phyloP scores from a whole-genome alignment of 2,888 invertebrate species.

The Caenorhabditis plicata region DNA sequence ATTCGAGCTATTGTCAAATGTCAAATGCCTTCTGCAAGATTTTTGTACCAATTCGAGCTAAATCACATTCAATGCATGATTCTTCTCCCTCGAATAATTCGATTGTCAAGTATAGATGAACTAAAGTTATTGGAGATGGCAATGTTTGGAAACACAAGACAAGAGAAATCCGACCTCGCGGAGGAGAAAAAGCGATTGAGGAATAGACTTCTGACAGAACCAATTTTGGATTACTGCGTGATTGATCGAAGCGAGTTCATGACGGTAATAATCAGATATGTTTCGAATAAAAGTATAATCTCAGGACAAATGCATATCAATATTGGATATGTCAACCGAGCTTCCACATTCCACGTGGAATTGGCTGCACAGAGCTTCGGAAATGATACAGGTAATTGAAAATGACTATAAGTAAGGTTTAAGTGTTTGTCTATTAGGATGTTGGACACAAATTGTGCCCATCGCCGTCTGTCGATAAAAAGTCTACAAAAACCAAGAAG shows the following conservation, averaged over 20 bases:
- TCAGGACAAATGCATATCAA: no score
- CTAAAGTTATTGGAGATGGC: slow-evolving; percentile 24
- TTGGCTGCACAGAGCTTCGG: slow-evolving; percentile 43
- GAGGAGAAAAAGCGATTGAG: slow-evolving; percentile 23
- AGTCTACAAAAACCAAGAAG: slow-evolving; percentile 52
- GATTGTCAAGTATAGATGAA: slow-evolving; percentile 8
- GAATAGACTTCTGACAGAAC: slow-evolving; percentile 35
- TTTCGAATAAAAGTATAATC: slow-evolving; percentile 28
- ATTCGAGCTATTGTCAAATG: slow-evolving; percentile 42
- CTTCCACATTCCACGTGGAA: slow-evolving; percentile 47
- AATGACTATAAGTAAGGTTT: background rate
- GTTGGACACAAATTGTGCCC: slow-evolving; percentile 54
- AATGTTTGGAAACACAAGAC: slow-evolving; percentile 24
- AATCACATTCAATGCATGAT: slow-evolving; percentile 50
- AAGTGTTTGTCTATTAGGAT: slow-evolving; percentile 28
- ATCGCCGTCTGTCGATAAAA: slow-evolving; percentile 46
- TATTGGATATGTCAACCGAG: slow-evolving; percentile 46
- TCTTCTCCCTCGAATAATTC: slow-evolving; percentile 32
- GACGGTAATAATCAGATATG: slow-evolving; percentile 15
- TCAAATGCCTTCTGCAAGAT: slow-evolving; percentile 41
- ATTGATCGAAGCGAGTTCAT: slow-evolving; percentile 45
- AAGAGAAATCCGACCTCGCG: slow-evolving; percentile 5
- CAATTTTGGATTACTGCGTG: slow-evolving; percentile 17
- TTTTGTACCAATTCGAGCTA: slow-evolving; percentile 36
- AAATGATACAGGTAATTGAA: slow-evolving; percentile 39